Base-by-base conservation (phyloP, 2,797 vertebrate species). In the Sciurus carolinensis region DNA sequence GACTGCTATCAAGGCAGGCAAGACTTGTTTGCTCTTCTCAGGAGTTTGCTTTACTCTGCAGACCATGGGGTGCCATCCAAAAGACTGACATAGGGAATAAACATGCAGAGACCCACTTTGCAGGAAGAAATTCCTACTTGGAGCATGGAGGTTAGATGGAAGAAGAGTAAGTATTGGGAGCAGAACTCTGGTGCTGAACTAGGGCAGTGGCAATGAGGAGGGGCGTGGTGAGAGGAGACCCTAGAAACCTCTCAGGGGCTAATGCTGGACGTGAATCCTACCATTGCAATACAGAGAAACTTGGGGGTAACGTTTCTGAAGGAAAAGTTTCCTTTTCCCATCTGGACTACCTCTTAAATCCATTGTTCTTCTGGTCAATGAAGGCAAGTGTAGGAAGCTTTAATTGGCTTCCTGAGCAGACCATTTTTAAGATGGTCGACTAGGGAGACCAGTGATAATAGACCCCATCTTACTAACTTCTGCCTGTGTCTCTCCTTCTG, bases 381-480 rank as follows among this genome's bases (percentile, higher is more conserved):
- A 96, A 91, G 44, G 66, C 69, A 66, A 94, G 83, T 77, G 59
- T 84, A 89, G 69, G 66, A 91, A 64, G 67, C n/a, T 96, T 97
- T 92, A 91, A 79, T 11, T 85, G 76, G 44, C 64, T 97, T 95
- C 69, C 62, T 89, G 50, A 95, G 24, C 47, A 77, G 75, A 96
- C 72, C 52, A 15, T 88, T 90, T 97, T 94, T 93, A 85, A 94
- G 81, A 97, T 94, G 44, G 62, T 95, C 95, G 86, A 95, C 30
- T 33, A 87, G 80, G 84, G 67, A 95, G 36, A 85, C 15, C 30
- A 15, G 54, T 79, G 15, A 52, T 95, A 95, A 95, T 77, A 96
- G 73, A 83, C 59, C 26, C 57, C 81, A 50, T 83, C 42, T 97
- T 95, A 79, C 71, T 28, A 90, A 79, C 59, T 91, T 77, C 79